Evolutionary conservation across 2,888 invertebrate species (phyloP), one percentile per base, ranked within the genome.

Genomic region (Mesochorus sp.): DNA sequence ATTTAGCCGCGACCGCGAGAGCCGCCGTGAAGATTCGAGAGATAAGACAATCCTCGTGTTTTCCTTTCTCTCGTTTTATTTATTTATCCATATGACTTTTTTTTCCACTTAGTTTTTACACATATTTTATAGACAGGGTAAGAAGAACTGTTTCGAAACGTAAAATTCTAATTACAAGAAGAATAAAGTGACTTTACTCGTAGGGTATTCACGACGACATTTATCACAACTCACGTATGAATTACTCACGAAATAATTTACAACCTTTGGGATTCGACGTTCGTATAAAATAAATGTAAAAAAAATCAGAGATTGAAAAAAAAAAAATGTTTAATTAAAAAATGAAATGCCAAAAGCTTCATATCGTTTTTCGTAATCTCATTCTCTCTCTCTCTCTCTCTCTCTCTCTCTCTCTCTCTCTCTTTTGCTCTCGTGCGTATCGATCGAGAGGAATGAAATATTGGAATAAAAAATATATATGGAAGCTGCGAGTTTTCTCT

Each of bases 151-250:
- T 42, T 24, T 26, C 14, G 61, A 67, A 44, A 57, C 31, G 57
- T 14, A 44, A 59, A 39, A 70, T 70, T 70, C 28, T 62, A 62
- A 68, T 75, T 75, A 62, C 75, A 47, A 28, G 12, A 55, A 21
- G 62, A 75, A 62, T 31, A 70, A 49, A 70, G 28, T 64, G 47
- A 62, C 62, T 37, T 47, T 34, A 28, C 66, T 39, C 49, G 49
- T 28, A 61, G 34, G 37, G 34, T 53, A 68, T 61, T 34, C 24
- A 17, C 34, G 75, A 75, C 75, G 75, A 75, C 67, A 75, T 44
- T 47, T 47, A n/a, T 57, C 21, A 21, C n/a, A n/a, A 10, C 2
- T 37, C 2, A 10, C 2, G 12, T 39, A n/a, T 39, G n/a, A 39
- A 14, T 14, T 10, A 42, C 53, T 21, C 47, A 28, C 10, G 10